Conservation (phyloP, 2,888 invertebrate genomes). For the Seira sanloemensis region DNA sequence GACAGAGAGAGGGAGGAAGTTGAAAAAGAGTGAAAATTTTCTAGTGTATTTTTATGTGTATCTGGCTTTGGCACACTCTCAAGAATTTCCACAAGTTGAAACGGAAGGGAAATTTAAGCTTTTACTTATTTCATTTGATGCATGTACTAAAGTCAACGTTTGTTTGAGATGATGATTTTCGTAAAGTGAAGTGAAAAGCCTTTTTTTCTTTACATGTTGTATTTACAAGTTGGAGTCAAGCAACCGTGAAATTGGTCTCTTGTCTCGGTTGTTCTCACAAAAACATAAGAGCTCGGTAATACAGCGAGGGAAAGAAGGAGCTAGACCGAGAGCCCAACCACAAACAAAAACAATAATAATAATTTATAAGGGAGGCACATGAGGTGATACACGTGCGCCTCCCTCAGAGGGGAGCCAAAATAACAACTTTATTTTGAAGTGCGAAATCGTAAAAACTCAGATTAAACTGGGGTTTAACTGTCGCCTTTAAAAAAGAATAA, state of each 20-base stretch:
- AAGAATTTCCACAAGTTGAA: conserved; percentile 33
- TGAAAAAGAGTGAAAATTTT: conserved; percentile 7
- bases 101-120: not conserved
- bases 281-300: conserved; percentile 31
- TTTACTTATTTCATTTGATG: not conserved
- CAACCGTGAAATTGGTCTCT: conserved; percentile 56
- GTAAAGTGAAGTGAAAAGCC: conserved; percentile 1
- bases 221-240: conserved; percentile 40
- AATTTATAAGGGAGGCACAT: not conserved
- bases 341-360: conserved; percentile 4
- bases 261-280: conserved; percentile 27
- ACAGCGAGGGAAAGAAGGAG: not conserved
- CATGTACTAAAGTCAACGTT: not conserved
- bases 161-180: conserved; percentile 5
- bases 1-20: not conserved
- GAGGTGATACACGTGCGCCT: conserved; percentile 13
- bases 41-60: not conserved
- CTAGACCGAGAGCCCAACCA: not conserved
- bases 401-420: not conserved
- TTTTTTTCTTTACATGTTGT: not conserved
- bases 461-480: not conserved
- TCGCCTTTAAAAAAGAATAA: not conserved
- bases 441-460: not conserved
- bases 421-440: not conserved
- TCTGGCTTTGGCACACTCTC: conserved; percentile 56